Conservation (phyloP, 2,888 invertebrate species). For the Drosophila meridionalis region DNA sequence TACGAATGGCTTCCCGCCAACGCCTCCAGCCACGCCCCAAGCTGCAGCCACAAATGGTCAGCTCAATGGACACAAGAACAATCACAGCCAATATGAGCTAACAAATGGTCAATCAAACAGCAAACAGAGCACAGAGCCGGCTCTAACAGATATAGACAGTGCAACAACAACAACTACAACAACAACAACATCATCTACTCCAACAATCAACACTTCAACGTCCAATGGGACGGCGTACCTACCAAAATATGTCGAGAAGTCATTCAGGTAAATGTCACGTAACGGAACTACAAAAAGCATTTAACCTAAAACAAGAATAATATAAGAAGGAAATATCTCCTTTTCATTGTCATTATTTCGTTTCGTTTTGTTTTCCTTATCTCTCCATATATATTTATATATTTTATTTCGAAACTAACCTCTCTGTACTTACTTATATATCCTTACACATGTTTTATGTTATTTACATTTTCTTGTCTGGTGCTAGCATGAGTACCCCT, state of each 20-base stretch:
- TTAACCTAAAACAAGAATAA: not conserved
- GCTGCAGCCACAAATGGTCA: constrained; percentile 36
- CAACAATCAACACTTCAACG: constrained; percentile 41
- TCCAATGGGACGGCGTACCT: constrained; percentile 80
- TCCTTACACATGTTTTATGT: constrained; percentile 24
- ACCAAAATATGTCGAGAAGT: constrained; percentile 85
- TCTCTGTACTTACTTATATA: constrained; percentile 1
- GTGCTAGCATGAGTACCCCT: constrained; percentile 45
- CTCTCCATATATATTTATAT: not conserved
- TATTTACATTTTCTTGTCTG: constrained; percentile 8
- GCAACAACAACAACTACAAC: constrained; percentile 36
- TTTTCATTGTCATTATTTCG: constrained; percentile 35
- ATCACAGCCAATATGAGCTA: constrained; percentile 34
- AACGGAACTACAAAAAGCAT: constrained; percentile 21
- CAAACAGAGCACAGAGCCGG: constrained; percentile 29
- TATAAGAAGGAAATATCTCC: not conserved
- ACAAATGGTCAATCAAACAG: constrained; percentile 38
- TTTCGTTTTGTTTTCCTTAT: constrained; percentile 17
- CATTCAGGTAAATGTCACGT: constrained; percentile 84
- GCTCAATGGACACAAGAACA: constrained; percentile 43
- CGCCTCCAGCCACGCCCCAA: constrained; percentile 46
- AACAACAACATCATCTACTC: constrained; percentile 4
- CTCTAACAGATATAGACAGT: constrained; percentile 16
- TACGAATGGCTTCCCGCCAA: constrained; percentile 45
- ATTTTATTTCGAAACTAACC: constrained; percentile 4